A percentile compares a stretch with the other conserved stretches of the same genome.
Evolutionary conservation across 2,888 invertebrate genomes (phyloP).

Genomic region (Heterodera filipjevi): DNA sequence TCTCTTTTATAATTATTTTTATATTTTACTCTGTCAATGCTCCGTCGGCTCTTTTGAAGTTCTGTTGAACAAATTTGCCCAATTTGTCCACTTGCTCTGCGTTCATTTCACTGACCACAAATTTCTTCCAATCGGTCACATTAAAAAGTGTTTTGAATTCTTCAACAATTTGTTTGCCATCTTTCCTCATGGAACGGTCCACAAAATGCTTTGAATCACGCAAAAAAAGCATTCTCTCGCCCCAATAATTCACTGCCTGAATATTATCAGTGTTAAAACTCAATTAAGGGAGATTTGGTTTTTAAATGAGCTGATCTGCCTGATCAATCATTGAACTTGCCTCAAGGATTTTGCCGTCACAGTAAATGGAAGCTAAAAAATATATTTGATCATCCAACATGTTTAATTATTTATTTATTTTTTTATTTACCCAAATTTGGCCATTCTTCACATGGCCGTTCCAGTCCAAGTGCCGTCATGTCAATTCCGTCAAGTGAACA

Average conservation of each 20-base stretch:
- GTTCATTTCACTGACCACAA: neutral
- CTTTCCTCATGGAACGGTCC: conserved; percentile 55
- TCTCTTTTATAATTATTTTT: too few relatives aligned
- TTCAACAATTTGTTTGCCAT: conserved; percentile 1
- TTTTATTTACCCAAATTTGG: neutral
- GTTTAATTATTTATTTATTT: neutral
- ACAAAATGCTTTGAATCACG: conserved; percentile 63
- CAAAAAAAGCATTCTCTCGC: conserved; percentile 43
- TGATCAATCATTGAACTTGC: too few relatives aligned
- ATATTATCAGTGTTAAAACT: neutral
- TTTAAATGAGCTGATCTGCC: neutral
- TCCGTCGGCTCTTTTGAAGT: conserved; percentile 36
- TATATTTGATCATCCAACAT: neutral
- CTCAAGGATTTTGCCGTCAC: neutral
- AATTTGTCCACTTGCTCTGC: conserved; percentile 26
- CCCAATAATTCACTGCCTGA: neutral
- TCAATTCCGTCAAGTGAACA: neutral
- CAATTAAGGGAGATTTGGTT: neutral
- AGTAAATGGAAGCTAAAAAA: neutral
- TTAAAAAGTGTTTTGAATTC: neutral
- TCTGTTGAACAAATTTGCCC: conserved; percentile 42
- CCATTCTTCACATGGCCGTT: neutral
- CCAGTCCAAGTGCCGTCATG: neutral
- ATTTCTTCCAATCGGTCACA: neutral
- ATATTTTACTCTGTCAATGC: conserved; percentile 36